Percentiles rank a stretch among this genome's conserved stretches.
phyloP scores from a whole-genome alignment of 2,797 vertebrate species.

The Neosilurus hyrtlii region DNA sequence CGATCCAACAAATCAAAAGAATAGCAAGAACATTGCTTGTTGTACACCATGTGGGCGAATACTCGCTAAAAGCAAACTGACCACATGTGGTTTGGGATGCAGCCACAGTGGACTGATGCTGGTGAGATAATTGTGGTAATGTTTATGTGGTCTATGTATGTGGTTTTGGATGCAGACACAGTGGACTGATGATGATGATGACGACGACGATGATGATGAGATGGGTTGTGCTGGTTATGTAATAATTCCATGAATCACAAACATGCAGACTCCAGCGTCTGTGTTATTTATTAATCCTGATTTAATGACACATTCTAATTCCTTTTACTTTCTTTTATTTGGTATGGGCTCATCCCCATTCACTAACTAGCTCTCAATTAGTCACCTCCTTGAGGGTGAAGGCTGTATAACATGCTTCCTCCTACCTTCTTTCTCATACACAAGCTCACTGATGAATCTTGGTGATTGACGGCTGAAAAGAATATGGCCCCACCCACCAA shows the following conservation, averaged over 20 bases:
- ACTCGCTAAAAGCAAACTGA: neutral
- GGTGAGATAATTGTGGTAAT: slow-evolving; percentile 20
- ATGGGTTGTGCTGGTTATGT: neutral
- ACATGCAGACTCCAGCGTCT: neutral
- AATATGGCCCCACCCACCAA: too few species aligned
- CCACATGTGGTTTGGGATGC: neutral
- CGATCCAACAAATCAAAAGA: neutral
- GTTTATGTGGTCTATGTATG: neutral
- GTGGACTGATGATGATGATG: neutral
- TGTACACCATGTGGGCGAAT: neutral
- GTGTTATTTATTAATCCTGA: neutral
- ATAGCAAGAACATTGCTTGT: neutral
- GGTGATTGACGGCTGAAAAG: neutral
- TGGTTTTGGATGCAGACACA: neutral
- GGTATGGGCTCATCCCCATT: neutral
- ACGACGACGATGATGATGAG: neutral
- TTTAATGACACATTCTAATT: neutral
- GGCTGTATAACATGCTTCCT: neutral
- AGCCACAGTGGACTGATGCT: neutral
- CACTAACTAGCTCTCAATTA: neutral
- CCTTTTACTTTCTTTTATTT: too few species aligned
- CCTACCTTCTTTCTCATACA: neutral
- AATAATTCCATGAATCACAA: slow-evolving; percentile 20
- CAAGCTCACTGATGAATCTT: neutral
- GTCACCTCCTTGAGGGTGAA: neutral